Percentiles rank a stretch among this genome's conserved stretches.
These are phyloP conservation scores for Danio albolineatus DNA, from an alignment of 2,797 vertebrate species.

Conservation along the genomic window DNA sequence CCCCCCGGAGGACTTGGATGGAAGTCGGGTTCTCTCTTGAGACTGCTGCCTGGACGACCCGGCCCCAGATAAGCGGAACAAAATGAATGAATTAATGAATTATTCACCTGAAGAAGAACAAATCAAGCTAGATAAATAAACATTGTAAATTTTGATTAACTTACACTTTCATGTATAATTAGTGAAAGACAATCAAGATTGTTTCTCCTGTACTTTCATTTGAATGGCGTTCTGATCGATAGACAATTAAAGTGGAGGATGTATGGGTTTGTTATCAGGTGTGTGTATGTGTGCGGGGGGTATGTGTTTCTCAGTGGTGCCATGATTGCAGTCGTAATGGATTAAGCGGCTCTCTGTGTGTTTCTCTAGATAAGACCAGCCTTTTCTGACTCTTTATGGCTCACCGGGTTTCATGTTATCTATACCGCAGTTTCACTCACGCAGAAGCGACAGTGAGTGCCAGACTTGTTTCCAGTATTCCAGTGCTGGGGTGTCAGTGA, in stretches of 20 bases:
- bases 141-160: too few relatives aligned
- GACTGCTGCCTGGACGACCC: too few relatives aligned
- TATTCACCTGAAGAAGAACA: too few relatives aligned
- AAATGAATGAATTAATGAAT: too few relatives aligned
- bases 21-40: too few relatives aligned
- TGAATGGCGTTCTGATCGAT: background rate
- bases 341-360: constrained; percentile 59
- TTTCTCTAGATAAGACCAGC: constrained; percentile 58
- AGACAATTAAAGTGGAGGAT: constrained; percentile 12
- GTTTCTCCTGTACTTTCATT: background rate
- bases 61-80: too few relatives aligned
- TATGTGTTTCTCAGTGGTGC: constrained; percentile 47
- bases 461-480: constrained; percentile 54
- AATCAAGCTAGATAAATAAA: too few relatives aligned
- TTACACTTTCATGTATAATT: background rate
- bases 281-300: constrained; percentile 24
- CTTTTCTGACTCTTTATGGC: constrained; percentile 49
- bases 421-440: constrained; percentile 55
- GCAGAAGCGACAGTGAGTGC: constrained; percentile 47
- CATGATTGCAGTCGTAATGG: constrained; percentile 60
- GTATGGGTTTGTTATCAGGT: constrained; percentile 31
- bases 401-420: constrained; percentile 60
- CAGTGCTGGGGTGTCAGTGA: constrained; percentile 64
- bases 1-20: too few relatives aligned
- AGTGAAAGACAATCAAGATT: background rate